Conservation (phyloP, 92 coral and sea anemone species). For the Parazoanthus darwini region DNA sequence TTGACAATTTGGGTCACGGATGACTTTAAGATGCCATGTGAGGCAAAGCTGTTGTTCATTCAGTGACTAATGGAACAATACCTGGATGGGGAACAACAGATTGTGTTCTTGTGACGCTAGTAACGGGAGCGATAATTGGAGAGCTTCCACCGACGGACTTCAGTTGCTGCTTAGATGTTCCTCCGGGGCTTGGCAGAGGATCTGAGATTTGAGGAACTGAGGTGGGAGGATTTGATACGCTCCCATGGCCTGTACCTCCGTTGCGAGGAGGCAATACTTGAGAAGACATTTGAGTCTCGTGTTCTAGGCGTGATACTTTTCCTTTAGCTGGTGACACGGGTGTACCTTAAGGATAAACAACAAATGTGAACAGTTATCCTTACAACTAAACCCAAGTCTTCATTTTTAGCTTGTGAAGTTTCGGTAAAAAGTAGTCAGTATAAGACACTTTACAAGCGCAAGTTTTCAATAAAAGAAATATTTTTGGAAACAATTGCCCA, state of each 20-base stretch:
- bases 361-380: background rate
- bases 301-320: background rate
- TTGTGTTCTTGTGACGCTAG: background rate
- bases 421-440: too few species aligned
- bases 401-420: too few species aligned
- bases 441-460: too few species aligned
- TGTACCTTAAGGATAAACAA: slow-evolving; percentile 8
- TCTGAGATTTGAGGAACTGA: background rate
- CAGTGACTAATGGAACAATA: background rate
- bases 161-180: background rate
- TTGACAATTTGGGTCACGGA: background rate
- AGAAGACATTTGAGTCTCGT: background rate
- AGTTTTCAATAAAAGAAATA: too few species aligned
- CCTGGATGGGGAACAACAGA: background rate
- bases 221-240: background rate
- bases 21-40: background rate
- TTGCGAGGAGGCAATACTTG: background rate
- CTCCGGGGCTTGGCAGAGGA: background rate
- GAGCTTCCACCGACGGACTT: background rate
- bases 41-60: background rate
- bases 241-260: background rate
- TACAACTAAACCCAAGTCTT: too few species aligned
- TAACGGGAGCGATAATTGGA: background rate
- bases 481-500: too few species aligned
- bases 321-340: background rate